Conservation (phyloP, 2,888 invertebrate species). For the Acleris cristana region DNA sequence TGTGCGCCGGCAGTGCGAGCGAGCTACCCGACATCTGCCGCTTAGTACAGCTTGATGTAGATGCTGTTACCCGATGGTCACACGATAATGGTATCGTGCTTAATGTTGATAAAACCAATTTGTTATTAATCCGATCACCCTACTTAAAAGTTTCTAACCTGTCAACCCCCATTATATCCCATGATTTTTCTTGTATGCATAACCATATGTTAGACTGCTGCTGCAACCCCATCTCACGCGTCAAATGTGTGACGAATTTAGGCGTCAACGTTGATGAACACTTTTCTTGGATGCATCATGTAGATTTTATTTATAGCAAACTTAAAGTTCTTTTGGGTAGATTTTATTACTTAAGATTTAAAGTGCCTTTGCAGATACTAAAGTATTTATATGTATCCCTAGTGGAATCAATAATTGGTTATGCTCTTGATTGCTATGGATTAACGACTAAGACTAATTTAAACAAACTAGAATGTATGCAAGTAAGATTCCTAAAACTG, state of each 20-base stretch:
- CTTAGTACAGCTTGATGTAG: background rate
- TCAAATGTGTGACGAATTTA: background rate
- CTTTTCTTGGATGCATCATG: background rate
- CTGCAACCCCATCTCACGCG: background rate
- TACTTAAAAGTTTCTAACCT: conserved; percentile 1
- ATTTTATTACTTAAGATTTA: background rate
- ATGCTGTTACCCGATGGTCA: conserved; percentile 3
- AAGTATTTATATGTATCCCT: conserved; percentile 5
- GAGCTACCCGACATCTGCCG: conserved; percentile 2
- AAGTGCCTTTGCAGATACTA: background rate
- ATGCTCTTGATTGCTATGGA: background rate
- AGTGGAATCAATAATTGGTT: conserved; percentile 6
- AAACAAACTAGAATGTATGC: background rate
- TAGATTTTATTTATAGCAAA: conserved; percentile 4
- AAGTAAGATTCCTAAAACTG: conserved; percentile 3
- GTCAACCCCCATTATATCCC: background rate
- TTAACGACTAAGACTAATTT: background rate
- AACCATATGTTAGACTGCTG: background rate
- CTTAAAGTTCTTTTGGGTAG: background rate
- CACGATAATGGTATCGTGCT: background rate
- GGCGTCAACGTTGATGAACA: conserved; percentile 1
- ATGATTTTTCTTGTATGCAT: conserved; percentile 4
- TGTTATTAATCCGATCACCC: background rate
- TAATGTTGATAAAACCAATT: background rate
- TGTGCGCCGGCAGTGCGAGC: background rate